Conservation (phyloP, 2,888 invertebrate species). For the Cancer borealis region DNA sequence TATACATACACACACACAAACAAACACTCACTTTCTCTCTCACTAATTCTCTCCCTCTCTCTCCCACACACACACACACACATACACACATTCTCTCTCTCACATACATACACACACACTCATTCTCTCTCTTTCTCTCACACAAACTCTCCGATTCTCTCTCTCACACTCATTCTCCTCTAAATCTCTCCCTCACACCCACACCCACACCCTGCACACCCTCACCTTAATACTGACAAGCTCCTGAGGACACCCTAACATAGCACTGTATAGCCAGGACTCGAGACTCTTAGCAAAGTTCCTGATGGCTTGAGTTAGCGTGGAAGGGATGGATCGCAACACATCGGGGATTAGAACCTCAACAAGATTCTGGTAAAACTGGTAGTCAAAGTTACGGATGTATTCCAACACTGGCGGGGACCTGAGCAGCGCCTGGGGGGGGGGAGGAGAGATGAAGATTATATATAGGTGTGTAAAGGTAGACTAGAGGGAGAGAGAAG, state of each 20-base stretch:
- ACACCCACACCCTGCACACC: not conserved
- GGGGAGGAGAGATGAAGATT: too few relatives aligned
- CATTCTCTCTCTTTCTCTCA: too few relatives aligned
- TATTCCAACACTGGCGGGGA: conserved; percentile 88
- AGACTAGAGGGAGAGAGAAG: not conserved
- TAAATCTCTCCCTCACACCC: too few relatives aligned
- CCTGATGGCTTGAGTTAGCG: conserved; percentile 94
- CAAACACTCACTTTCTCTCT: too few relatives aligned
- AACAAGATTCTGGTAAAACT: conserved; percentile 96
- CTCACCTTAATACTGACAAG: conserved; percentile 89
- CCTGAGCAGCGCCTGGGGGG: conserved; percentile 84
- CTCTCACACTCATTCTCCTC: too few relatives aligned
- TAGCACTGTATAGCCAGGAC: conserved; percentile 90
- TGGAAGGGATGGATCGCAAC: conserved; percentile 93
- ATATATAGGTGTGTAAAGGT: too few relatives aligned
- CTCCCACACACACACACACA: too few relatives aligned
- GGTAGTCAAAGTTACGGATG: conserved; percentile 91
- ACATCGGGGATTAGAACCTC: conserved; percentile 98
- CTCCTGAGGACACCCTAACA: conserved; percentile 90
- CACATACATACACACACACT: too few relatives aligned
- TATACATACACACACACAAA: too few relatives aligned
- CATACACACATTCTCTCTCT: too few relatives aligned
- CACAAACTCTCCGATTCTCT: too few relatives aligned
- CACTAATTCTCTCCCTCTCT: too few relatives aligned
- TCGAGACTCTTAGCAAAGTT: conserved; percentile 96